Percentiles rank a stretch among this genome's conserved stretches.
Evolutionary conservation across 2,888 invertebrate genomes (phyloP).

Genomic region (Ethmia dodecea): DNA sequence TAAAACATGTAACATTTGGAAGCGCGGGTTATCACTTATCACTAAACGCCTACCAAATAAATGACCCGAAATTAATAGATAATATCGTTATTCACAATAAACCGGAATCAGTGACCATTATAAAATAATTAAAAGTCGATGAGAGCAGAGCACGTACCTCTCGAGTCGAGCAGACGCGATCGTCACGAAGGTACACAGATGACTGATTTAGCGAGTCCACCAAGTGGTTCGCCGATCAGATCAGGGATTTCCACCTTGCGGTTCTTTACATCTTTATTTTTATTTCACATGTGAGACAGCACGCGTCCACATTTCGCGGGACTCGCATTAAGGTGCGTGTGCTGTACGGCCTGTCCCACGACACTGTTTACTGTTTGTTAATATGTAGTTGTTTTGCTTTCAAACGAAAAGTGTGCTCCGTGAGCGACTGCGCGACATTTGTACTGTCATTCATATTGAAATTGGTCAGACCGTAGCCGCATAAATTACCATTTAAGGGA

Average conservation of each 20-base stretch:
- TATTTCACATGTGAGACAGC: conserved; percentile 3
- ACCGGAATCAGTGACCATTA: conserved; percentile 34
- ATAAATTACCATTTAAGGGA: conserved; percentile 34
- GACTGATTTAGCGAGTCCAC: conserved; percentile 41
- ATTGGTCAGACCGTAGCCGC: conserved; percentile 29
- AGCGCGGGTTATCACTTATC: conserved; percentile 23
- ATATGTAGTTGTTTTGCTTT: background rate
- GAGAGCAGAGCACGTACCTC: conserved; percentile 41
- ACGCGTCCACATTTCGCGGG: background rate
- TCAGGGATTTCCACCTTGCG: conserved; percentile 39
- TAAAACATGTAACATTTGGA: conserved; percentile 19
- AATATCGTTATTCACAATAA: conserved; percentile 23
- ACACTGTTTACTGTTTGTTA: background rate
- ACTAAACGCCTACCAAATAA: conserved; percentile 14
- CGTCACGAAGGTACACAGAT: conserved; percentile 38
- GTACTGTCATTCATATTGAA: conserved; percentile 28
- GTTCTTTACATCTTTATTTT: conserved; percentile 35
- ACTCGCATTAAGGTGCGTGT: no score
- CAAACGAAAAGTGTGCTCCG: conserved; percentile 3
- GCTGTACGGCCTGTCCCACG: background rate
- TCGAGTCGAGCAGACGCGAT: conserved; percentile 30
- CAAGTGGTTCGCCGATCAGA: conserved; percentile 23
- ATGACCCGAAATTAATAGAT: conserved; percentile 23
- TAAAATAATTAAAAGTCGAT: conserved; percentile 38
- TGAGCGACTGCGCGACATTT: conserved; percentile 19